Base-by-base conservation (phyloP, 2,888 invertebrate genomes). In the Poecilus cupreus region DNA sequence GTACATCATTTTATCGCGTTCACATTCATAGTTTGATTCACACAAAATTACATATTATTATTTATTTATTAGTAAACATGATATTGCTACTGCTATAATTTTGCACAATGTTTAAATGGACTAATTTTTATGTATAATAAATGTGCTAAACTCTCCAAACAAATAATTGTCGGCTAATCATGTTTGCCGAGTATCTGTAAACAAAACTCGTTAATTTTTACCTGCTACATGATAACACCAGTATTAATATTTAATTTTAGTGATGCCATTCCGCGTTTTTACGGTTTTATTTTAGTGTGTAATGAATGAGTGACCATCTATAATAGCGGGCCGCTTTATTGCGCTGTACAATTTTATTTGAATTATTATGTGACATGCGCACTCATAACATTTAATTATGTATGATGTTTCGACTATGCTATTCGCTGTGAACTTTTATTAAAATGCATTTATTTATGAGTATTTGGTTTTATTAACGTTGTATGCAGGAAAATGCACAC, bases 351-450 rank as follows among this genome's bases (percentile, higher is more conserved):
- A 77, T 77, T 60, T 77, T 46, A 46, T 77, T 26, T 77, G 64
- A 77, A 77, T 43, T 77, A 77, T 77, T 60, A 77, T 64, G 39
- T 64, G 77, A 60, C 77, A 77, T 64, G 24, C 77, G 22, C 77
- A 77, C 39, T 22, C 49, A 77, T 43, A 77, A 60, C 77, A 77
- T 77, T 77, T 77, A 77, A 77, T 77, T 77, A 77, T 77, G 77
- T 76, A 76, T 76, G 54, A 57, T 76, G 76, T 76, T 76, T 32
- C 20, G 57, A 20, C 22, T n/a, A 43, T 18, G 54, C 37, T 37
- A 24, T 18, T 16, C 49, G 32, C 18, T 37, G 32, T 20, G 76
- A 51, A 77, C 46, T 60, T 77, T 77, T 77, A 77, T 77, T 77
- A 77, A 77, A 77, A 77, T 77, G 60, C 22, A 76, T 57, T 76